These are phyloP conservation scores for Pseudopodoces humilis DNA, from an alignment of 2,113 vertebrate species.

Conservation along the genomic window DNA sequence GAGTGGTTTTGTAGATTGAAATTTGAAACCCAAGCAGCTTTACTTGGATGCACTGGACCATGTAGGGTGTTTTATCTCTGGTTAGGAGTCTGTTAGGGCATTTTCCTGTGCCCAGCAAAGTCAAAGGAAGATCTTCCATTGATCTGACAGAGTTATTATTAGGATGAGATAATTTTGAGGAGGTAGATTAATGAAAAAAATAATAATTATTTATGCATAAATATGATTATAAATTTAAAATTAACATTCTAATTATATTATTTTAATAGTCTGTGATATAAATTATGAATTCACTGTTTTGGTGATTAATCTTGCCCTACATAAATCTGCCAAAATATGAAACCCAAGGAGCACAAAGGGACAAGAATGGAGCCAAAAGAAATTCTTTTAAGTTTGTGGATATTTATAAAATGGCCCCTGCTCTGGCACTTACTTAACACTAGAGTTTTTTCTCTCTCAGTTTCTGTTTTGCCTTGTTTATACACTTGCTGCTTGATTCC, in stretches of 20 bases:
- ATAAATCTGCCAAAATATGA: not conserved
- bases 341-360: not conserved
- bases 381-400: not conserved
- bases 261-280: not conserved
- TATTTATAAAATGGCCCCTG: not conserved
- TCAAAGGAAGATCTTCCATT: not conserved
- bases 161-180: not conserved
- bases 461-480: not conserved
- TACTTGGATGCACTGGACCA: not conserved
- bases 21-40: not conserved
- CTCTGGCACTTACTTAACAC: not conserved
- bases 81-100: not conserved
- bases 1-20: not conserved
- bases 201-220: conserved; percentile 13
- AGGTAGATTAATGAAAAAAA: not conserved
- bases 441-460: not conserved
- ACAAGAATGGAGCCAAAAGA: not conserved
- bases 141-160: not conserved
- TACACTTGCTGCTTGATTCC: not conserved
- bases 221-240: conserved; percentile 4
- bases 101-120: not conserved
- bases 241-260: not conserved
- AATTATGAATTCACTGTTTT: not conserved
- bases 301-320: conserved; percentile 22
- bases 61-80: not conserved